A percentile compares a stretch with the other conserved stretches of the same genome.
Conservation (phyloP, 2,797 vertebrate species). For the Dryobates pubescens region DNA sequence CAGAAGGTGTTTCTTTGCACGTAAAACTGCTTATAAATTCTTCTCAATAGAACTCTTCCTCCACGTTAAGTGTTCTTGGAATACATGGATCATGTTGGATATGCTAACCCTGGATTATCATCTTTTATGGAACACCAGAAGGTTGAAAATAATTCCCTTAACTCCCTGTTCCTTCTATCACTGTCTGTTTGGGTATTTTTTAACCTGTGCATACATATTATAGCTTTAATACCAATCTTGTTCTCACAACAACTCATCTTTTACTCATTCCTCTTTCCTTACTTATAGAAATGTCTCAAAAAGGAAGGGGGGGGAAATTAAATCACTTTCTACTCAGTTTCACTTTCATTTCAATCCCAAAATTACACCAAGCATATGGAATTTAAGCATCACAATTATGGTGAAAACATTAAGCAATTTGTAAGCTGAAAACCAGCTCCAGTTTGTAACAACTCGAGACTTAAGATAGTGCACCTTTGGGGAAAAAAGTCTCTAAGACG, state of each 20-base stretch:
- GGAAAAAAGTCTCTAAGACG: not conserved
- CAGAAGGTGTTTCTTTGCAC: not conserved
- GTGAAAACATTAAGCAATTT: not conserved
- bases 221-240: not conserved
- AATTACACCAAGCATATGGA: not conserved
- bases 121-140: not conserved
- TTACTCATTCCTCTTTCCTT: not conserved
- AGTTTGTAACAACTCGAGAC: not conserved
- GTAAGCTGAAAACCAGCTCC: not conserved
- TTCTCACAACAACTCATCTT: not conserved
- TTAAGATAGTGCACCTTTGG: not conserved
- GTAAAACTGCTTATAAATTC: not conserved
- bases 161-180: not conserved
- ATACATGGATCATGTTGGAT: not conserved
- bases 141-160: not conserved
- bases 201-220: not conserved
- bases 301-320: not conserved
- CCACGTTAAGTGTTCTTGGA: not conserved
- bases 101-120: not conserved
- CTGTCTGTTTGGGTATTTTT: not conserved
- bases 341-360: slow-evolving; percentile 33
- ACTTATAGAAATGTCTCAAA: not conserved
- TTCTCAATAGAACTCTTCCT: not conserved
- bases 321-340: slow-evolving; percentile 59
- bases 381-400: not conserved